These are phyloP conservation scores for Platygyra sinensis DNA, from an alignment of 64 coral and sea anemone species.

Conservation along the genomic window DNA sequence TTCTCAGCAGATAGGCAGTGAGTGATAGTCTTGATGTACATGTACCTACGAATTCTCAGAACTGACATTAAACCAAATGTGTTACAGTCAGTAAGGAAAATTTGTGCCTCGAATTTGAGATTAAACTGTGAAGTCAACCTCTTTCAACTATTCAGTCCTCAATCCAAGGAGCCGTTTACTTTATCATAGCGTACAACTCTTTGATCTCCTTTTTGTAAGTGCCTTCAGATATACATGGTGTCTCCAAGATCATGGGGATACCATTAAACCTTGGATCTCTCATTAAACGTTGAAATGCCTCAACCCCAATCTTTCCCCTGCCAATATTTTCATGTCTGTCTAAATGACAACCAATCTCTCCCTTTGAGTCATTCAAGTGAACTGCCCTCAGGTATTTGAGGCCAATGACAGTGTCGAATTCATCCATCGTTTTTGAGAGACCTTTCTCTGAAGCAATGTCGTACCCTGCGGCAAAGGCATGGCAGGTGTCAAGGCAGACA, in stretches of 20 bases:
- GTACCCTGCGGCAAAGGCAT: conserved; percentile 94
- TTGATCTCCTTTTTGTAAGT: conserved; percentile 85
- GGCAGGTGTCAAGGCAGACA: conserved; percentile 92
- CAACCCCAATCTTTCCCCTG: conserved; percentile 82
- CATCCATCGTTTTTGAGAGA: conserved; percentile 73
- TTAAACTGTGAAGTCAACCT: no score
- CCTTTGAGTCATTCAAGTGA: conserved; percentile 96
- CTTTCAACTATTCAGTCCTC: not conserved
- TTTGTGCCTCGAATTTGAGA: no score
- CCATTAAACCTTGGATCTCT: conserved; percentile 81
- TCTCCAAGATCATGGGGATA: conserved; percentile 94
- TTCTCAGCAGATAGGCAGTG: no score
- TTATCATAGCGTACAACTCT: conserved; percentile 64
- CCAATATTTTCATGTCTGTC: conserved; percentile 98
- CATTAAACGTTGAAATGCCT: conserved; percentile 80
- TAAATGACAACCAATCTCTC: conserved; percentile 91
- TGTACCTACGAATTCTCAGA: no score
- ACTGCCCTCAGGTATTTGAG: conserved; percentile 80
- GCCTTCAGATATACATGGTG: conserved; percentile 70
- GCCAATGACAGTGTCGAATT: conserved; percentile 82
- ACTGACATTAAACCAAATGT: no score
- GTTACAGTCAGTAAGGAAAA: no score
- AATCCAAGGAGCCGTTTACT: not conserved
- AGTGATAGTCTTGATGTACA: no score
- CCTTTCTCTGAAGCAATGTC: conserved; percentile 74